These are phyloP conservation scores for Stomorhina lunata DNA, from an alignment of 2,888 invertebrate species.

Conservation along the genomic window DNA sequence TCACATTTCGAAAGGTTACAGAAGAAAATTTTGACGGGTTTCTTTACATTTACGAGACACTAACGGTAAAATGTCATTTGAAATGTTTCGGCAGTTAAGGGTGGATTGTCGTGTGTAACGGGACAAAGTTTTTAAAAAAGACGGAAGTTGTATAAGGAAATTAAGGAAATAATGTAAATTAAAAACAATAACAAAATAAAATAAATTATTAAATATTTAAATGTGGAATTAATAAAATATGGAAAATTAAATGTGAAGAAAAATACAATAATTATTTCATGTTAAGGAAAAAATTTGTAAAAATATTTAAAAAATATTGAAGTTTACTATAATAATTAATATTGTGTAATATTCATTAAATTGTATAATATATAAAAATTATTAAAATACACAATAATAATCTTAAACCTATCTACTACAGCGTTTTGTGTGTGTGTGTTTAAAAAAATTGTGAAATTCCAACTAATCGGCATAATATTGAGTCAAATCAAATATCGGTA, in stretches of 20 bases:
- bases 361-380: too few species aligned
- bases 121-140: background rate
- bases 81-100: slow-evolving; percentile 59
- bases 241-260: background rate
- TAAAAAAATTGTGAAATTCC: background rate
- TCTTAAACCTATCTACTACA: too few species aligned
- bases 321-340: background rate
- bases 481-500: background rate
- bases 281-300: background rate
- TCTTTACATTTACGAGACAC: too few species aligned
- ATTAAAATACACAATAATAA: too few species aligned
- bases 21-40: too few species aligned
- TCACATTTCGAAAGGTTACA: background rate
- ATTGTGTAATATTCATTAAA: too few species aligned
- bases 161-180: background rate
- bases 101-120: slow-evolving; percentile 43
- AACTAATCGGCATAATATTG: background rate
- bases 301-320: background rate
- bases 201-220: background rate
- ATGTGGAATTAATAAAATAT: background rate
- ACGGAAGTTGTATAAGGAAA: slow-evolving; percentile 5
- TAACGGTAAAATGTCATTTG: slow-evolving; percentile 52
- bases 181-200: background rate
- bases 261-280: background rate
- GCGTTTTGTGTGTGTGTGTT: background rate